phyloP scores from a whole-genome alignment of 2,113 vertebrate genomes.

The Xenopus laevis region DNA sequence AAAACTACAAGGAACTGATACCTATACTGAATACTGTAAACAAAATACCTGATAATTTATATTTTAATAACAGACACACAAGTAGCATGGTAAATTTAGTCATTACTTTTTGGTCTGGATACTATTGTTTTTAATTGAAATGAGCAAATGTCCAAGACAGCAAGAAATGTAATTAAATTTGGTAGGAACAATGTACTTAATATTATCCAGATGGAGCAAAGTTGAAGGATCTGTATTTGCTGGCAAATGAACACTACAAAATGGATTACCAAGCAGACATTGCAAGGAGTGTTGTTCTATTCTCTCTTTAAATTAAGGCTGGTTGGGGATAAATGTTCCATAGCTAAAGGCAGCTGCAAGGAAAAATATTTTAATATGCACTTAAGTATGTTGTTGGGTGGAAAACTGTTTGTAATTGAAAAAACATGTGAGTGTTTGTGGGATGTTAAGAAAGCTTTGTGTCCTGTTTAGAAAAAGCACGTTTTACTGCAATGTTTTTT shows the following conservation, averaged over 20 bases:
- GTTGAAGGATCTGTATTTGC: constrained; percentile 19
- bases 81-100: too few relatives aligned
- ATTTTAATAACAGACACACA: too few relatives aligned
- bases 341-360: constrained; percentile 30
- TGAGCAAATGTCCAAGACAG: constrained; percentile 15
- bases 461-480: too few relatives aligned
- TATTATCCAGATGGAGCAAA: constrained; percentile 34
- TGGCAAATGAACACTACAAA: constrained; percentile 18
- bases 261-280: constrained; percentile 25
- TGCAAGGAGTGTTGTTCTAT: constrained; percentile 11
- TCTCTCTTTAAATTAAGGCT: constrained; percentile 30
- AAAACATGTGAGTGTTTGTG: too few relatives aligned
- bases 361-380: constrained; percentile 45
- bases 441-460: too few relatives aligned
- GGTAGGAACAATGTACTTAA: not conserved
- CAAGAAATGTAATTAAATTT: constrained; percentile 17
- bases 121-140: not conserved
- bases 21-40: too few relatives aligned
- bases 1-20: too few relatives aligned
- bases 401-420: not conserved
- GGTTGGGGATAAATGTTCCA: not conserved
- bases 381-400: constrained; percentile 11
- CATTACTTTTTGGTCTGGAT: too few relatives aligned
- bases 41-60: too few relatives aligned
- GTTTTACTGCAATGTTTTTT: too few relatives aligned